Evolutionary conservation across 2,888 invertebrate genomes (phyloP), one percentile per base, ranked within the genome.

Genomic region (Heteromurus nitidus): DNA sequence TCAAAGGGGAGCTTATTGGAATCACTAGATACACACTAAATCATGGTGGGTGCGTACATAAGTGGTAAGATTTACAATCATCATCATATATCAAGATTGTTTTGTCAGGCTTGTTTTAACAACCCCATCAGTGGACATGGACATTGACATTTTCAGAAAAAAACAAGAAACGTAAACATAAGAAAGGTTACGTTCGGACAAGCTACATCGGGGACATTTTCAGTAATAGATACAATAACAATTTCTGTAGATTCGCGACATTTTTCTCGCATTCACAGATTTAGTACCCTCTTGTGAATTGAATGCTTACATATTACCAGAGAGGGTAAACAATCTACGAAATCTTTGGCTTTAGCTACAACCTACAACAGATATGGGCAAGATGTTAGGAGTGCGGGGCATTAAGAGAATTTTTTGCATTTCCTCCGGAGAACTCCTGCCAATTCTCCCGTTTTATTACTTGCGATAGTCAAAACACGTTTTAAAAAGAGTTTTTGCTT

Each of bases 401-500:
- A 36, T 36, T 36, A 13, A 5, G 36, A 36, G 36, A 36, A 36
- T 13, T 36, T 36, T 5, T 36, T n/a, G n/a, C 7, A 36, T 36
- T 36, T 36, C 36, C 13, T 36, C 36, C 36, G 13, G n/a, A n/a
- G n/a, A n/a, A n/a, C n/a, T n/a, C n/a, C n/a, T n/a, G n/a, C n/a
- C n/a, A n/a, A n/a, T n/a, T n/a, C n/a, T n/a, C n/a, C n/a, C n/a
- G 36, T 36, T 13, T 9, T 36, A 36, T 36, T 36, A 36, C 13
- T 36, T 36, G 5, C 36, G 36, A 9, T 36, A 36, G 36, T 36
- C 36, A 36, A 9, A 36, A 9, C 13, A 36, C 5, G 5, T 36
- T 36, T 36, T 5, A 36, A 36, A 36, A 36, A 36, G 5, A 36
- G 7, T 9, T 36, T 36, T 5, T 13, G 26, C 93, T 92, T 91